phyloP scores from a whole-genome alignment of 2,888 invertebrate species.

The Hemithea aestivaria region DNA sequence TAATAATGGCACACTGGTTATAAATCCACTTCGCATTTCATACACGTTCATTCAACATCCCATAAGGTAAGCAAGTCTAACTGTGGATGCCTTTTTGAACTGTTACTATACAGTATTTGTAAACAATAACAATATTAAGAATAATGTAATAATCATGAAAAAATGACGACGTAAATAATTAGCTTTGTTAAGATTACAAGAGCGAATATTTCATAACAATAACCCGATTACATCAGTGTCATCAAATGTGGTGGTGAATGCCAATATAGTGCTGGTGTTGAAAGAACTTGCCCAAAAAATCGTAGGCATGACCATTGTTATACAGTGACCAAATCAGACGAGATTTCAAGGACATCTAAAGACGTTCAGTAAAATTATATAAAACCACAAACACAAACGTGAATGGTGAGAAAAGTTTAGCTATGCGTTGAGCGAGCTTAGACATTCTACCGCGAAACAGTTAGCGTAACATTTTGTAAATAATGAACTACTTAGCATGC shows the following conservation, averaged over 20 bases:
- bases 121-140: constrained; percentile 44
- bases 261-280: constrained; percentile 28
- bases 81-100: constrained; percentile 47
- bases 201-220: constrained; percentile 30
- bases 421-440: constrained; percentile 32
- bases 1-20: constrained; percentile 46
- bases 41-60: constrained; percentile 52
- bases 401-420: constrained; percentile 29
- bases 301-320: constrained; percentile 15
- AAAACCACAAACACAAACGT: constrained; percentile 15
- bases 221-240: constrained; percentile 32
- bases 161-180: constrained; percentile 4
- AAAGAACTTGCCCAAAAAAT: constrained; percentile 13
- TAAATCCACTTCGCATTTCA: constrained; percentile 52
- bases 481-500: constrained; percentile 50
- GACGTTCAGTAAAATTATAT: constrained; percentile 10
- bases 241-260: constrained; percentile 26
- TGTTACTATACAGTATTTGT: constrained; percentile 44
- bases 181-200: constrained; percentile 14
- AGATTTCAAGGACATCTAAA: constrained; percentile 16
- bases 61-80: constrained; percentile 55
- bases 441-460: constrained; percentile 37
- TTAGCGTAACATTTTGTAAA: constrained; percentile 39
- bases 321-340: constrained; percentile 16
- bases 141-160: constrained; percentile 7